These are phyloP conservation scores for Torymus texanus DNA, from an alignment of 2,888 invertebrate species.

Conservation along the genomic window DNA sequence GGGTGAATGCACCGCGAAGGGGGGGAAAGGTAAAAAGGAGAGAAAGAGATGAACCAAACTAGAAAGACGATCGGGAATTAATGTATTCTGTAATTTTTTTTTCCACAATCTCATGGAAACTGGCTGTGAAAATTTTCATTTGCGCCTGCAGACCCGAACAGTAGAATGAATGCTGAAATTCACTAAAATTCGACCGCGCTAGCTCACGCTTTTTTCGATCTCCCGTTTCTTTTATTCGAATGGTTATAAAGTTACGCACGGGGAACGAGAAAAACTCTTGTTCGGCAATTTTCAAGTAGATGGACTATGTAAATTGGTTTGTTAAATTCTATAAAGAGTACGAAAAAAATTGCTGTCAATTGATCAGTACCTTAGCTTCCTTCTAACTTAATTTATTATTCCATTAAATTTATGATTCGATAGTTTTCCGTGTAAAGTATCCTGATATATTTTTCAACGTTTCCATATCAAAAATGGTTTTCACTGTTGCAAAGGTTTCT, in stretches of 20 bases:
- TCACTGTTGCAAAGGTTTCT: no score
- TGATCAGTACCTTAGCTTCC: no score
- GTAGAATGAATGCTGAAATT: slow-evolving; percentile 17
- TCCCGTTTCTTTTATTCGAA: neutral
- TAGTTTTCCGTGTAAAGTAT: no score
- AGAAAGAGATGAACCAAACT: slow-evolving; percentile 18
- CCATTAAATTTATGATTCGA: no score
- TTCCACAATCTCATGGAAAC: slow-evolving; percentile 38
- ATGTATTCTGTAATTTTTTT: slow-evolving; percentile 49
- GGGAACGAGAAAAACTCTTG: neutral
- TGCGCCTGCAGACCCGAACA: neutral
- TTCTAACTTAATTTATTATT: no score
- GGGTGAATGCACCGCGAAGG: slow-evolving; percentile 1
- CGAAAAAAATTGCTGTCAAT: no score
- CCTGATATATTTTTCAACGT: no score
- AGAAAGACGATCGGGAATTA: slow-evolving; percentile 31
- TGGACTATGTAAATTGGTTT: neutral
- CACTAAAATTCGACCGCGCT: slow-evolving; percentile 17
- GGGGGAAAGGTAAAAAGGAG: neutral
- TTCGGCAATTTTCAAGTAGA: neutral
- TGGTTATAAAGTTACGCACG: slow-evolving; percentile 6
- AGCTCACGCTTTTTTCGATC: slow-evolving; percentile 2
- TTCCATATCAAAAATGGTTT: no score
- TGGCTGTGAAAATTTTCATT: slow-evolving; percentile 37
- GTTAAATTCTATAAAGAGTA: neutral